phyloP scores from a whole-genome alignment of 2,113 vertebrate species.

The Nymphicus hollandicus region DNA sequence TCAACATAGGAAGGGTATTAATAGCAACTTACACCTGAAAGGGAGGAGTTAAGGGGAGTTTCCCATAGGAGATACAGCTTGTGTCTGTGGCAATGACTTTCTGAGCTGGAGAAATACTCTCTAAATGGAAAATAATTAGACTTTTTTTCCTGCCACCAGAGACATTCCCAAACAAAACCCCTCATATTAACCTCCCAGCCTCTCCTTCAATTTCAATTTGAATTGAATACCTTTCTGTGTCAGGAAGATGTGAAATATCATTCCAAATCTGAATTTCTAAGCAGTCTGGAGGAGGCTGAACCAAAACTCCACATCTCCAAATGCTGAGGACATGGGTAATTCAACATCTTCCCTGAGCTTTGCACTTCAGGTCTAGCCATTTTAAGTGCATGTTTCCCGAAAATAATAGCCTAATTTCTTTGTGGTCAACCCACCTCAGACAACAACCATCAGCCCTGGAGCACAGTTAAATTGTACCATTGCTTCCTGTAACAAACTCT shows the following conservation, averaged over 20 bases:
- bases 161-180: background rate
- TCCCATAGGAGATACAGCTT: constrained; percentile 23
- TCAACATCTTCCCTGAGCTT: background rate
- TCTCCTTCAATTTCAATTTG: constrained; percentile 49
- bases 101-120: background rate
- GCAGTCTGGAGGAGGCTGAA: background rate
- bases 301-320: background rate
- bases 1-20: constrained; percentile 18
- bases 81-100: background rate
- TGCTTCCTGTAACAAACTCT: background rate
- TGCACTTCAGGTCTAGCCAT: background rate
- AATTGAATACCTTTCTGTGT: constrained; percentile 25
- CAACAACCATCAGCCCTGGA: background rate
- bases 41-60: constrained; percentile 40
- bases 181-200: constrained; percentile 14
- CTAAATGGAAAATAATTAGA: constrained; percentile 45
- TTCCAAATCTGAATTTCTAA: constrained; percentile 16
- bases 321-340: background rate
- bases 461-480: constrained; percentile 1
- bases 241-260: background rate
- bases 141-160: constrained; percentile 1
- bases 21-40: background rate
- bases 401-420: background rate
- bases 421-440: background rate
- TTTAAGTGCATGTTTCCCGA: background rate